These are phyloP conservation scores for Asobara japonica DNA, from an alignment of 1,140 invertebrate species.

Conservation along the genomic window DNA sequence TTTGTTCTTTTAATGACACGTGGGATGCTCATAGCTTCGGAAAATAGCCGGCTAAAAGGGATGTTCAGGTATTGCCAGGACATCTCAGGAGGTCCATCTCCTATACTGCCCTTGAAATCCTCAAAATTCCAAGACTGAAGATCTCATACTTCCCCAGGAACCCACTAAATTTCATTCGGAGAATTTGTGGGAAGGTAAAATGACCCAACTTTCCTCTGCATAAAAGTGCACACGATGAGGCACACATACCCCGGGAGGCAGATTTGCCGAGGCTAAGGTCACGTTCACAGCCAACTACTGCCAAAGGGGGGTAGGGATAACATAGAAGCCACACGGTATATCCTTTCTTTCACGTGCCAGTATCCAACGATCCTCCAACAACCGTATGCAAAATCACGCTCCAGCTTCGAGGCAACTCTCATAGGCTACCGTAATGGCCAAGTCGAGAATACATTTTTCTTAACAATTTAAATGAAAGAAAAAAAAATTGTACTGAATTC, in stretches of 20 bases:
- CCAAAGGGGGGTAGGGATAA: not conserved
- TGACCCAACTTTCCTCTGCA: not conserved
- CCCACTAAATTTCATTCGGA: too few relatives aligned
- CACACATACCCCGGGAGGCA: conserved; percentile 29
- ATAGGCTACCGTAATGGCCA: not conserved
- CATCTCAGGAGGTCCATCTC: too few relatives aligned
- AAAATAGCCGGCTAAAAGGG: too few relatives aligned
- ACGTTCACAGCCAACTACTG: conserved; percentile 38
- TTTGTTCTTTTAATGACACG: too few relatives aligned
- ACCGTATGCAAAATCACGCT: conserved; percentile 29
- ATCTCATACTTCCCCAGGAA: too few relatives aligned
- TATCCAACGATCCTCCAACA: not conserved
- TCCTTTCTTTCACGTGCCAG: conserved; percentile 12
- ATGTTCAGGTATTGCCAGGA: too few relatives aligned
- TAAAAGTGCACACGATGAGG: conserved; percentile 9
- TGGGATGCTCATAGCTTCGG: too few relatives aligned
- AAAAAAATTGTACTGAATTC: too few relatives aligned
- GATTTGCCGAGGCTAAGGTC: conserved; percentile 38
- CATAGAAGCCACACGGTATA: not conserved
- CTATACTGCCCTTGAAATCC: too few relatives aligned
- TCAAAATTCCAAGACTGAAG: too few relatives aligned
- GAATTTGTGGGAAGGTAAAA: not conserved
- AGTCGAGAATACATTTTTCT: too few relatives aligned
- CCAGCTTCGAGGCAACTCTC: conserved; percentile 24
- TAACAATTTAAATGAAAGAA: too few relatives aligned